Percentiles rank a stretch among this genome's conserved stretches.
Evolutionary conservation across 2,797 vertebrate species (phyloP).

Genomic region (Gymnodraco acuticeps): DNA sequence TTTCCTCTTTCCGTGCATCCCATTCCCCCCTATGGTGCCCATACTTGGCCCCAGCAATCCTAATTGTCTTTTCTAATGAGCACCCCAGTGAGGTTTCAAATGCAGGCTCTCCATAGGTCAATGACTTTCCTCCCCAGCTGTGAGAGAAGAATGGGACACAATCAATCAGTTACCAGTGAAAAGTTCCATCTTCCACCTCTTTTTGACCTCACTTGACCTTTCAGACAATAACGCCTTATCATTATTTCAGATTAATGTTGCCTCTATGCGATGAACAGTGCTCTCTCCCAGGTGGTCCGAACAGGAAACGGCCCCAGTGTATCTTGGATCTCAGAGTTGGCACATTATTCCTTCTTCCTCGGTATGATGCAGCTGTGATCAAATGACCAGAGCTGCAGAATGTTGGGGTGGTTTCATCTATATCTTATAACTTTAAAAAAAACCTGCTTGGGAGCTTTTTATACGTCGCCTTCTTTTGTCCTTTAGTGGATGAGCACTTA

Average conservation of each 20-base stretch:
- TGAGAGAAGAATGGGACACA: slow-evolving; percentile 68
- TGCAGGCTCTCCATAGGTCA: slow-evolving; percentile 65
- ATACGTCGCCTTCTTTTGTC: slow-evolving; percentile 12
- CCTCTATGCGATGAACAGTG: slow-evolving; percentile 37
- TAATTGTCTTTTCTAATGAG: slow-evolving; percentile 76
- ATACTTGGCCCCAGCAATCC: slow-evolving; percentile 46
- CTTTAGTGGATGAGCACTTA: background rate
- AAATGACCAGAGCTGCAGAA: slow-evolving; percentile 47
- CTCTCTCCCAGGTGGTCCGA: slow-evolving; percentile 74
- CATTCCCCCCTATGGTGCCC: slow-evolving; percentile 50
- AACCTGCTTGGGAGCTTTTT: slow-evolving; percentile 22
- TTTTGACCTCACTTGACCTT: slow-evolving; percentile 79
- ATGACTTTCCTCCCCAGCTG: slow-evolving; percentile 71
- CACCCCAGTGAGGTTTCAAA: slow-evolving; percentile 63
- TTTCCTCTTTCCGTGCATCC: slow-evolving; percentile 65
- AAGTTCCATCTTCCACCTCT: slow-evolving; percentile 66
- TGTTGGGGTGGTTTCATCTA: slow-evolving; percentile 21
- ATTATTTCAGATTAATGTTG: slow-evolving; percentile 68
- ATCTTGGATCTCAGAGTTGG: slow-evolving; percentile 63
- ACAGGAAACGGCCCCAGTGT: slow-evolving; percentile 71
- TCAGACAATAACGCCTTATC: slow-evolving; percentile 62
- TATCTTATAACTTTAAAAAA: slow-evolving; percentile 9
- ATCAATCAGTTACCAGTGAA: slow-evolving; percentile 76
- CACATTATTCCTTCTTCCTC: slow-evolving; percentile 31
- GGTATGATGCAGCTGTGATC: slow-evolving; percentile 60